Evolutionary conservation across 2,797 vertebrate species (phyloP).

Genomic region (Chloroceryle inda): DNA sequence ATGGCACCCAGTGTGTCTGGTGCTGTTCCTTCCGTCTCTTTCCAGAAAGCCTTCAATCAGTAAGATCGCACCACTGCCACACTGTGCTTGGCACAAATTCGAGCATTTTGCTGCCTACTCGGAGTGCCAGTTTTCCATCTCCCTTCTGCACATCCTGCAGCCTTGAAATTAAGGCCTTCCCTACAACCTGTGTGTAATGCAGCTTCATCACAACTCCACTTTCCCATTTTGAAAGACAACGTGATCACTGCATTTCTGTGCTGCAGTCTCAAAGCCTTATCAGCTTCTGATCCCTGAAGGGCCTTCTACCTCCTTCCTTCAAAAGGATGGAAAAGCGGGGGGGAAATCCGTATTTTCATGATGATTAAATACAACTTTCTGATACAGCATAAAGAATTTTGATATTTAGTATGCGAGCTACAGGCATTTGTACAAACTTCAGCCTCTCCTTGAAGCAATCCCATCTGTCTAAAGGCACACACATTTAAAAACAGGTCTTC

Average conservation of each 20-base stretch:
- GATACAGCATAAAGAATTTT: neutral
- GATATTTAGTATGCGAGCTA: neutral
- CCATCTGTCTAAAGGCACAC: neutral
- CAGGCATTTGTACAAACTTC: neutral
- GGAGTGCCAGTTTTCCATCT: neutral
- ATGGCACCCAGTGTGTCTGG: rapidly evolving
- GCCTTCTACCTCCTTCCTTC: neutral
- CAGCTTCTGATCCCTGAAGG: neutral
- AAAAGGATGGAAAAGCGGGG: neutral
- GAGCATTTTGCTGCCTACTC: neutral
- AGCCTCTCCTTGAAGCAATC: neutral
- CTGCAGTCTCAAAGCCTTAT: neutral
- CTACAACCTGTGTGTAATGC: neutral
- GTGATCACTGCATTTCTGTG: neutral
- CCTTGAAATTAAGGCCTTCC: neutral
- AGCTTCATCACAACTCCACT: neutral
- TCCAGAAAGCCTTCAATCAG: neutral
- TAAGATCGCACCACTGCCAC: neutral
- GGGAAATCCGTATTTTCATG: neutral
- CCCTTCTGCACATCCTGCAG: neutral
- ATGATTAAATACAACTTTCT: neutral
- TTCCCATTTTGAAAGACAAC: neutral
- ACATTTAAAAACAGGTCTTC: neutral
- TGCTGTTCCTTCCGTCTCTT: neutral
- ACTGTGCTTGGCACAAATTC: neutral